Percentiles rank a stretch among this genome's conserved stretches.
These are phyloP conservation scores for Marcusenius ussheri DNA, from an alignment of 2,113 vertebrate species.

Conservation along the genomic window DNA sequence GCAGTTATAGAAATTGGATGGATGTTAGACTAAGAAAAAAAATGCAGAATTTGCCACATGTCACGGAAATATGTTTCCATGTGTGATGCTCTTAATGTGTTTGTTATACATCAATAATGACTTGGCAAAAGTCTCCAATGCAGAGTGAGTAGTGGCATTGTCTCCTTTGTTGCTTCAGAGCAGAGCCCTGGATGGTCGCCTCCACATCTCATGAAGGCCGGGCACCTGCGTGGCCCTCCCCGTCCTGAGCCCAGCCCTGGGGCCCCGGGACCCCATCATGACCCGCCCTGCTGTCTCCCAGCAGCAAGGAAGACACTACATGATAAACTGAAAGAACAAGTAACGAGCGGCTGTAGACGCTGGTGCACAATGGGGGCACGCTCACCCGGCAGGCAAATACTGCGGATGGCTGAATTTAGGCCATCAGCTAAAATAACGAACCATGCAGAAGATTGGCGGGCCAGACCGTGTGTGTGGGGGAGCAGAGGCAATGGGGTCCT, in stretches of 20 bases:
- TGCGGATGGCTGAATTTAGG: background rate
- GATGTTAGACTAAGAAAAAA: background rate
- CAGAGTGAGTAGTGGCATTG: background rate
- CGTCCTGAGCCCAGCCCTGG: background rate
- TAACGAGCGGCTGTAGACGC: background rate
- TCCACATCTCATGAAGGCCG: background rate
- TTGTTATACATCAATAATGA: background rate
- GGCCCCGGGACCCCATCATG: background rate
- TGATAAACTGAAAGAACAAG: background rate
- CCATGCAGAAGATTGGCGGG: background rate
- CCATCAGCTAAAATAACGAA: background rate
- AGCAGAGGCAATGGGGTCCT: background rate
- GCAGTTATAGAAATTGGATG: background rate
- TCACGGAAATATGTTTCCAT: background rate
- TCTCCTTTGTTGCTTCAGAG: background rate
- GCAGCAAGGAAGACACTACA: background rate
- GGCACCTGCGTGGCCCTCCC: background rate
- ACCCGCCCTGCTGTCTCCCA: background rate
- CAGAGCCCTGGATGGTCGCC: background rate
- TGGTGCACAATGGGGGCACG: background rate
- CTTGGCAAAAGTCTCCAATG: background rate
- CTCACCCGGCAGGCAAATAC: background rate
- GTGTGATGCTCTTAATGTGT: background rate
- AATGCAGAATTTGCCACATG: background rate
- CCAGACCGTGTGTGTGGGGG: background rate